Evolutionary conservation across 2,797 vertebrate genomes (phyloP).

Genomic region (Etheostoma nigrum): DNA sequence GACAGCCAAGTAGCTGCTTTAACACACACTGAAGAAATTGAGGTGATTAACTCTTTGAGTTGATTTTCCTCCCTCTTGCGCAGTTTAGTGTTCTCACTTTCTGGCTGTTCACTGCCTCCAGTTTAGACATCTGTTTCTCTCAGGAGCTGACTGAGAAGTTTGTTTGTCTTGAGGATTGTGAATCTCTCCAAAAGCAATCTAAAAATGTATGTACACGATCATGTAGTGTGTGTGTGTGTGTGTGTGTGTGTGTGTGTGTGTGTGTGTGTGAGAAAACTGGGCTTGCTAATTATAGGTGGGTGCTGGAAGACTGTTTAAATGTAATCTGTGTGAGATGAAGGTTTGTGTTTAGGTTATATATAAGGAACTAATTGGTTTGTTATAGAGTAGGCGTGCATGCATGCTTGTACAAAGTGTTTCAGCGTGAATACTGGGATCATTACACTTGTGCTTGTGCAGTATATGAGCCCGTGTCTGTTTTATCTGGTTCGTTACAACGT

Average conservation of each 20-base stretch:
- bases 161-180: constrained; percentile 21
- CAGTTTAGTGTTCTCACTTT: constrained; percentile 20
- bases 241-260: too few relatives aligned
- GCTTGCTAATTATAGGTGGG: constrained; percentile 25
- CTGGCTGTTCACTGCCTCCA: constrained; percentile 7
- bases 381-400: constrained; percentile 37
- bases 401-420: constrained; percentile 52
- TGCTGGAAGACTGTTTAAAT: constrained; percentile 33
- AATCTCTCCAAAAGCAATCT: constrained; percentile 2
- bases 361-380: constrained; percentile 66
- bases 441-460: constrained; percentile 35
- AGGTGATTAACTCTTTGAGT: constrained; percentile 44
- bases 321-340: constrained; percentile 36
- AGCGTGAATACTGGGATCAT: constrained; percentile 47
- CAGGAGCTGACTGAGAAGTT: constrained; percentile 1
- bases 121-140: constrained; percentile 33
- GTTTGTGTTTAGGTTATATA: constrained; percentile 58
- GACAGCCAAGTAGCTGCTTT: constrained; percentile 6
- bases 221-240: background rate
- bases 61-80: constrained; percentile 16
- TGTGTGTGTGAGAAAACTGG: background rate
- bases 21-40: constrained; percentile 22
- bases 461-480: constrained; percentile 40
- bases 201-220: background rate
- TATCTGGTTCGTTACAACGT: constrained; percentile 48